Percentiles rank a stretch among this genome's conserved stretches.
Conservation (phyloP, 2,113 vertebrate species). For the Macquaria ambigua region DNA sequence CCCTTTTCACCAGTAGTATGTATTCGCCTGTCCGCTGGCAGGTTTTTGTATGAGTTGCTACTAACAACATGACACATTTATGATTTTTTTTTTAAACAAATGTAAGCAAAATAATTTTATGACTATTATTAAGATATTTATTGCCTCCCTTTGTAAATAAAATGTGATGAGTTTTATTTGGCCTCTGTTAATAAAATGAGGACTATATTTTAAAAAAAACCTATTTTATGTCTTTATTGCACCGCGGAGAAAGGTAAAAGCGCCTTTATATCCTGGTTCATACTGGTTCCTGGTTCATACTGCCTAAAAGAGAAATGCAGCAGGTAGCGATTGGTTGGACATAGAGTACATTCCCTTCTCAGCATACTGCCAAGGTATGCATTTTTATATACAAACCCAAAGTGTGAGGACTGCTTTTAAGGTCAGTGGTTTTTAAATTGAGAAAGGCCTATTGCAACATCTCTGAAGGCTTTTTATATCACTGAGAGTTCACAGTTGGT, state of each 20-base stretch:
- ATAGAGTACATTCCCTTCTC: conserved; percentile 78
- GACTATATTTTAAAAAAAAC: conserved; percentile 85
- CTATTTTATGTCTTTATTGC: conserved; percentile 68
- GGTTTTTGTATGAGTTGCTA: conserved; percentile 83
- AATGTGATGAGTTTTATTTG: conserved; percentile 88
- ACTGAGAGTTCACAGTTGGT: conserved; percentile 4
- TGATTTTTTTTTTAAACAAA: conserved; percentile 80
- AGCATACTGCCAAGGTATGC: conserved; percentile 79
- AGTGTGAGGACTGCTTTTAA: conserved; percentile 69
- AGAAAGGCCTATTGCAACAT: conserved; percentile 58
- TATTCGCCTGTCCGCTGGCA: conserved; percentile 74
- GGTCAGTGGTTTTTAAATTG: conserved; percentile 60
- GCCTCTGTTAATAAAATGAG: conserved; percentile 89
- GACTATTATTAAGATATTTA: conserved; percentile 91
- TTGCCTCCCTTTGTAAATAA: conserved; percentile 90
- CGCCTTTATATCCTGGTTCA: not conserved
- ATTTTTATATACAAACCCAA: conserved; percentile 80
- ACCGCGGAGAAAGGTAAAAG: not conserved
- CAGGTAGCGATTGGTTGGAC: conserved; percentile 66
- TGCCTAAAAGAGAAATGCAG: conserved; percentile 52
- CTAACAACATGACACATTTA: conserved; percentile 88
- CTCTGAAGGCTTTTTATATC: conserved; percentile 51
- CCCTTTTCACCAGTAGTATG: conserved; percentile 71
- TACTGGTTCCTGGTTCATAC: not conserved
- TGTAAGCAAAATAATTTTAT: conserved; percentile 89